These are phyloP conservation scores for Melanotaenia maccullochi DNA, from an alignment of 2,797 vertebrate species.

Conservation along the genomic window DNA sequence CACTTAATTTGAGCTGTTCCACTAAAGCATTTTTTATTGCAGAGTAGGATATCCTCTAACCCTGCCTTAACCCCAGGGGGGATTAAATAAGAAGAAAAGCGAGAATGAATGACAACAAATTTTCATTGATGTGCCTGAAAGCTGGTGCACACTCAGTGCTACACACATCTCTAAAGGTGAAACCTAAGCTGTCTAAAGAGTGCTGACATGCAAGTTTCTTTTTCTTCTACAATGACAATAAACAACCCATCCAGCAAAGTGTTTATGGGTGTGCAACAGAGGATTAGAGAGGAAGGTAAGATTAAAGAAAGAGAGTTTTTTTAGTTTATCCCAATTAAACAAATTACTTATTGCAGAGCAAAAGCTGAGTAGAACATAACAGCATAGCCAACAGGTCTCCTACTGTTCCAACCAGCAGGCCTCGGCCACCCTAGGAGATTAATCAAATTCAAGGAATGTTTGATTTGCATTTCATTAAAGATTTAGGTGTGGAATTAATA, in stretches of 20 bases:
- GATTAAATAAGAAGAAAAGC: slow-evolving; percentile 39
- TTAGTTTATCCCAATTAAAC: slow-evolving; percentile 70
- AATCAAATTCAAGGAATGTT: slow-evolving; percentile 76
- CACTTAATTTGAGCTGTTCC: not conserved
- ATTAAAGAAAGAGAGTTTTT: slow-evolving; percentile 27
- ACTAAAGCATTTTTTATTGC: not conserved
- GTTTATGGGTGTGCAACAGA: slow-evolving; percentile 26
- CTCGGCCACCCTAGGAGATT: slow-evolving; percentile 70
- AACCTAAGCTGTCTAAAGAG: slow-evolving; percentile 40
- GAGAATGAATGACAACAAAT: slow-evolving; percentile 49
- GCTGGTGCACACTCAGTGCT: slow-evolving; percentile 22
- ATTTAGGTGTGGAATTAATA: slow-evolving; percentile 65
- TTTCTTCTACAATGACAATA: slow-evolving; percentile 37
- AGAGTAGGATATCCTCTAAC: slow-evolving; percentile 37
- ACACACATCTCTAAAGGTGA: slow-evolving; percentile 47
- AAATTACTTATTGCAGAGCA: slow-evolving; percentile 67
- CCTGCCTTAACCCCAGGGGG: slow-evolving; percentile 19
- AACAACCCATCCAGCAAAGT: slow-evolving; percentile 47
- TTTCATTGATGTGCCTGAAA: slow-evolving; percentile 47
- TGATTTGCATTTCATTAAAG: slow-evolving; percentile 79
- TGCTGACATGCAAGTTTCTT: slow-evolving; percentile 27
- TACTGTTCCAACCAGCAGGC: slow-evolving; percentile 71
- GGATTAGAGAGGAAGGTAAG: slow-evolving; percentile 11
- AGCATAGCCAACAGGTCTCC: slow-evolving; percentile 64
- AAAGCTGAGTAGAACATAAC: slow-evolving; percentile 62